Evolutionary conservation across 2,113 vertebrate genomes (phyloP), one percentile per base, ranked within the genome.

Genomic region (Eleginops maclovinus): DNA sequence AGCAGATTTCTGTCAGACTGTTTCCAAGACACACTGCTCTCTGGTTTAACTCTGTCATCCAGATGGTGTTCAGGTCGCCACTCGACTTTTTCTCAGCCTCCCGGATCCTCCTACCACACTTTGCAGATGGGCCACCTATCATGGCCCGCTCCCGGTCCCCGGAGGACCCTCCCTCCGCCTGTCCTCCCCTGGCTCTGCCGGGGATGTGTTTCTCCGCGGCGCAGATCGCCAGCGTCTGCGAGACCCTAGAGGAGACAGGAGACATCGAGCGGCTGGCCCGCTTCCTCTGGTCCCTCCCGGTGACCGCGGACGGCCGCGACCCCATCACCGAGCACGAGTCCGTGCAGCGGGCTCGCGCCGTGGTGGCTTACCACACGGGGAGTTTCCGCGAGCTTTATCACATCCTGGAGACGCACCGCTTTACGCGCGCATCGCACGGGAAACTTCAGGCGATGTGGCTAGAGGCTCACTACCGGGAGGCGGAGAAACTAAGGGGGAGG

Each of bases 381-480:
- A 98, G 97, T 91, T 99, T 97, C 93, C 95, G 96, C 58, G 97
- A 99, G 93, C 95, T 99, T 15, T 99, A 99, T 84, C 97, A 96
- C 94, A 99, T 99, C 90, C 89, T 99, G 95, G 98, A 99, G 95
- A 99, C 96, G 88, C 97, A 97, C 92, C 98, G 97, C 91, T 99
- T 99, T 89, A 98, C 98, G 93, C 98, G 99, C 94, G 96, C 97
- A 86, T 99, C 98, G 2, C 98, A 99, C 91, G 96, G 96, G 62
- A 99, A 99, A 90, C 93, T 99, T 85, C 98, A 99, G 93, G 97
- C 97, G 79, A 98, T 99, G 97, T 99, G 98, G 98, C 96, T 99
- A 8, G 97, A 98, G 83, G 97, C 98, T 9, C 98, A 99, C 92
- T 99, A 99, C 94, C 97, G 97, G 90, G 98, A 99, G 93, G 98